Percentiles rank a stretch among this genome's conserved stretches.
Evolutionary conservation across 2,888 invertebrate species (phyloP).

Genomic region (Chironomus tentans): DNA sequence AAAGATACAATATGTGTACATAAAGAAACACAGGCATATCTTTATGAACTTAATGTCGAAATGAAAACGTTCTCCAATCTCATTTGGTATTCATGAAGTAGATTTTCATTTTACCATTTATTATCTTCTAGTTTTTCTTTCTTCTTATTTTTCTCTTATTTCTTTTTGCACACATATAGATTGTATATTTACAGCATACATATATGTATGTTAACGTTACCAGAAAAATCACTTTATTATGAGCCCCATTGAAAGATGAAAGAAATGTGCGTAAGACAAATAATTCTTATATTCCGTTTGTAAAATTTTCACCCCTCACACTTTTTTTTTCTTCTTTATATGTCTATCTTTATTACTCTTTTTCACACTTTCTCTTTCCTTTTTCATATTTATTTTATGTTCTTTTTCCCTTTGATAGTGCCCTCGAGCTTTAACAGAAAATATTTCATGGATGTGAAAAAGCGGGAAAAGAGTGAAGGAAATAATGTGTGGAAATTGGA

Average conservation of each 20-base stretch:
- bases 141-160: background rate
- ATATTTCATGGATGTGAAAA: slow-evolving; percentile 15
- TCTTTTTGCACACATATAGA: too few relatives aligned
- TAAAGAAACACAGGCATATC: background rate
- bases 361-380: background rate
- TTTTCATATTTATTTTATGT: background rate
- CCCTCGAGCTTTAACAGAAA: slow-evolving; percentile 2
- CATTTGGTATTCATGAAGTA: slow-evolving; percentile 26
- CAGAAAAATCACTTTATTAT: slow-evolving; percentile 26
- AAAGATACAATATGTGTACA: background rate
- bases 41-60: slow-evolving; percentile 1
- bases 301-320: background rate
- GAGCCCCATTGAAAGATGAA: slow-evolving; percentile 18
- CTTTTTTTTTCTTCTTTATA: background rate
- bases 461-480: background rate
- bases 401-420: background rate
- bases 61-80: slow-evolving; percentile 1
- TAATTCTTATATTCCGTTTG: slow-evolving; percentile 24
- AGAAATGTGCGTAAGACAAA: slow-evolving; percentile 26
- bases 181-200: background rate
- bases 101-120: slow-evolving; percentile 27
- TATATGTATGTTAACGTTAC: background rate
- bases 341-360: background rate
- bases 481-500: slow-evolving; percentile 1
- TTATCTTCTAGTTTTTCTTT: slow-evolving; percentile 25